Percentiles rank a stretch among this genome's conserved stretches.
phyloP scores from a whole-genome alignment of 2,888 invertebrate species.

The Deilephila porcellus region DNA sequence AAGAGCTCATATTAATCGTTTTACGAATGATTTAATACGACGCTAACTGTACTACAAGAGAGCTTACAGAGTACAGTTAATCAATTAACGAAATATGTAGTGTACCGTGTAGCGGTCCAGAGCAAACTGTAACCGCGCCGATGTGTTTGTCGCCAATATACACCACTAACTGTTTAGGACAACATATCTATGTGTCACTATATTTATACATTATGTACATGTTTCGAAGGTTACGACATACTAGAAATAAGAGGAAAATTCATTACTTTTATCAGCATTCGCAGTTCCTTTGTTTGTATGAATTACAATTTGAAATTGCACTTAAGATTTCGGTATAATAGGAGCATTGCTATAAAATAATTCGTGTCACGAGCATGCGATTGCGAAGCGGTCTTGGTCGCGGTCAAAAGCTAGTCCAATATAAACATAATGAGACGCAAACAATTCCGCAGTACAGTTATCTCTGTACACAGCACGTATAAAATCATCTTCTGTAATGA shows the following conservation, averaged over 20 bases:
- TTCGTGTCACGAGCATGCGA: not conserved
- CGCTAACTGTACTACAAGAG: conserved; percentile 53
- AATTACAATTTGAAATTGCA: too few species aligned
- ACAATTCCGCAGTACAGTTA: conserved; percentile 22
- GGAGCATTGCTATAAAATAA: too few species aligned
- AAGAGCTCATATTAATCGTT: conserved; percentile 57
- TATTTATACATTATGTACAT: not conserved
- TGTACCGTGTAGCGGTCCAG: conserved; percentile 54
- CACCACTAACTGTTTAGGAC: not conserved
- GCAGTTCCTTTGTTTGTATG: too few species aligned
- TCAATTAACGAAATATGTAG: conserved; percentile 64
- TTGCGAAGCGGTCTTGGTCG: not conserved
- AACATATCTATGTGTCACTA: not conserved
- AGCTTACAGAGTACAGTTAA: conserved; percentile 60
- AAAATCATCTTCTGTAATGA: conserved; percentile 13
- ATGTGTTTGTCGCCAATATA: conserved; percentile 32
- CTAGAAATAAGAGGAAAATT: not conserved
- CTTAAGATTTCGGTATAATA: too few species aligned
- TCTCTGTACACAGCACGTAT: conserved; percentile 10
- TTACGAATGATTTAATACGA: conserved; percentile 58
- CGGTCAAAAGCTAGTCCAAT: conserved; percentile 20
- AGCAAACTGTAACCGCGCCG: conserved; percentile 46
- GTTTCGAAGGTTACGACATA: not conserved
- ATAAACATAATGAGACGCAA: conserved; percentile 22
- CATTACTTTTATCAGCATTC: too few species aligned